A percentile compares a stretch with the other conserved stretches of the same genome.
phyloP scores from a whole-genome alignment of 2,797 vertebrate species.

The Chiroxiphia lanceolata region DNA sequence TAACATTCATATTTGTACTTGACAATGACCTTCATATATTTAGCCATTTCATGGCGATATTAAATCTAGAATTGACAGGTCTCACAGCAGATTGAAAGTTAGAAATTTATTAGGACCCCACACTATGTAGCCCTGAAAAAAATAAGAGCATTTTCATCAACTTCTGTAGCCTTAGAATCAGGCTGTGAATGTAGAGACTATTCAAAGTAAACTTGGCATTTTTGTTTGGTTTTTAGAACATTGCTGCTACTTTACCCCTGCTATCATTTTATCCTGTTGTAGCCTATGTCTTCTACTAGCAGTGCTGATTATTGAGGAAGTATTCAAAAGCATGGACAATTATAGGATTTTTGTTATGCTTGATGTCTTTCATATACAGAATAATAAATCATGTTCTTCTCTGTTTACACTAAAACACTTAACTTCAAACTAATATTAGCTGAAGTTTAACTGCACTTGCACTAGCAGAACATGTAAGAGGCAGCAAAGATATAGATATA shows the following conservation, averaged over 20 bases:
- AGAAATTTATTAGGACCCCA: background rate
- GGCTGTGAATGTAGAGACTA: background rate
- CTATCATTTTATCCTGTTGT: background rate
- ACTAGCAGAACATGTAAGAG: background rate
- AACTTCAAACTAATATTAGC: background rate
- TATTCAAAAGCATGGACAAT: background rate
- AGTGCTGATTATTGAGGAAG: background rate
- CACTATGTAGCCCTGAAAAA: background rate
- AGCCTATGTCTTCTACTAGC: background rate
- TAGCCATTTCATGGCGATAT: background rate
- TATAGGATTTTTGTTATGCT: background rate
- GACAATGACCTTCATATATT: background rate
- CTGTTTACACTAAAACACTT: background rate
- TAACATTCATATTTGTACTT: background rate
- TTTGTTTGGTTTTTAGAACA: background rate
- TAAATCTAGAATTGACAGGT: background rate
- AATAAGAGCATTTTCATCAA: background rate
- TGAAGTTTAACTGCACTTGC: background rate
- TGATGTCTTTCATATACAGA: background rate
- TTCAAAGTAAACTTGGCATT: background rate
- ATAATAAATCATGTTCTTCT: background rate
- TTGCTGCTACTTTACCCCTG: background rate
- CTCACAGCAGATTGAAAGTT: background rate
- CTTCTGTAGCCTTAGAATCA: background rate
- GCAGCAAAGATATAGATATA: background rate